phyloP scores from a whole-genome alignment of 2,797 vertebrate species.

The Typhlichthys eigenmanni region DNA sequence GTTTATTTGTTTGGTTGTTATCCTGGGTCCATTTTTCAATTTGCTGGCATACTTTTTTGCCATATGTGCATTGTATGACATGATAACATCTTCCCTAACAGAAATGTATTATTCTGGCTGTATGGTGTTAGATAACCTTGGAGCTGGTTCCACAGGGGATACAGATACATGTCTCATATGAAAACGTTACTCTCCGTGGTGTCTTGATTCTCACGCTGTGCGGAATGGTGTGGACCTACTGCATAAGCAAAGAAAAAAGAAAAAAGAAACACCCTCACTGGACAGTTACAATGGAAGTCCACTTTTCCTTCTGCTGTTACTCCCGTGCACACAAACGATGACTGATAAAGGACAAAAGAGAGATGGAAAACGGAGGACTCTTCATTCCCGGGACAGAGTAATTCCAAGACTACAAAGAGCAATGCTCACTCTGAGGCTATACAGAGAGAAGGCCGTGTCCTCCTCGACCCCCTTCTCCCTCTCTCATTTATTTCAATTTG shows the following conservation, averaged over 20 bases:
- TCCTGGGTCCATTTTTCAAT: conserved; percentile 37
- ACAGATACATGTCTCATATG: conserved; percentile 14
- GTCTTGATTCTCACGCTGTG: conserved; percentile 9
- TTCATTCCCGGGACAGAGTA: conserved; percentile 14
- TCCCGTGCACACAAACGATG: background rate
- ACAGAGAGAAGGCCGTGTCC: conserved; percentile 56
- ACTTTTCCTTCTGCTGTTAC: no score
- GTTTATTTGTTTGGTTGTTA: conserved; percentile 36
- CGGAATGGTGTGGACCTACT: background rate
- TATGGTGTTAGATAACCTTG: conserved; percentile 30
- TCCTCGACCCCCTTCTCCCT: conserved; percentile 41
- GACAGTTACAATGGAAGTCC: conserved; percentile 4
- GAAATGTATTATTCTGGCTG: conserved; percentile 22
- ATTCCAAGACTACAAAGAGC: conserved; percentile 44
- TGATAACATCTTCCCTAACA: conserved; percentile 42
- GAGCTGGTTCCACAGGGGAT: conserved; percentile 15
- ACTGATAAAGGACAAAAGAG: conserved; percentile 5
- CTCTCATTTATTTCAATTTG: conserved; percentile 87
- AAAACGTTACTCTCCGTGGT: conserved; percentile 8
- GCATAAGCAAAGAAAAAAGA: background rate
- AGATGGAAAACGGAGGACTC: background rate
- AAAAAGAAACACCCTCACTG: background rate
- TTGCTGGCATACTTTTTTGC: conserved; percentile 10
- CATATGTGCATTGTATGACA: conserved; percentile 18
- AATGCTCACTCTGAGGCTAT: conserved; percentile 39